Base-by-base conservation (phyloP, 2,113 vertebrate species). In the Hyperoodon ampullatus region DNA sequence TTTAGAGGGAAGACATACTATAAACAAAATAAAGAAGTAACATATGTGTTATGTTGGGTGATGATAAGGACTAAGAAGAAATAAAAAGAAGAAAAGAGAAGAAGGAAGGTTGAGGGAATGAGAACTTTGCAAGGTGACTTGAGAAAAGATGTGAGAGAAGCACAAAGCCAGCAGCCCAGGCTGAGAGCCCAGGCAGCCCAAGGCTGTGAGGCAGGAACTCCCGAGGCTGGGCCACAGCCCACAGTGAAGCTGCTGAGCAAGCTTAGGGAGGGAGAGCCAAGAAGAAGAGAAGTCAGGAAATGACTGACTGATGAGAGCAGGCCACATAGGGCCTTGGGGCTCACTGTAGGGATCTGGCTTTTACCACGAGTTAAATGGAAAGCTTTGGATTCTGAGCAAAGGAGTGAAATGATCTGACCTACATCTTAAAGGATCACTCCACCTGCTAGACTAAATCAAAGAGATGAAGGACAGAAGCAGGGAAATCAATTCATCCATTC, bases 1-100 rank as follows among this genome's bases (percentile, higher is more conserved):
- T 92, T 61, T 44, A 33, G 39, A 60, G 23, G 15, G 35, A 86
- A 95, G 81, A 68, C 35, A 58, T 8, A 28, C 28, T 8, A 26
- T 60, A 92, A 87, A 82, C 68, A 78, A 66, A 58, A 58, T 71
- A 87, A 86, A 83, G 55, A 94, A 44, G 55, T 39, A 87, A 75
- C 71, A 10, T 35, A 13, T 28, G 60, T 85, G 70, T 70, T 33
- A 13, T 39, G 42, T 10, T 53, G 33, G 18, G 60, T 66, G 55
- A 83, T 30, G n/a, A 84, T 1, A 61, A 42, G 47, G 30, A 84
- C 24, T 39, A 91, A 65, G n/a, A 44, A 95, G 70, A 72, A 83
- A 72, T 12, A 26, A 33, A 81, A 65, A 50, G 53, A 65, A 86
- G 47, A 33, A 35, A 61, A 72, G 44, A 66, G 47, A 33, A 70